These are phyloP conservation scores for Halichoerus grypus DNA, from an alignment of 2,113 vertebrate species.

Conservation along the genomic window DNA sequence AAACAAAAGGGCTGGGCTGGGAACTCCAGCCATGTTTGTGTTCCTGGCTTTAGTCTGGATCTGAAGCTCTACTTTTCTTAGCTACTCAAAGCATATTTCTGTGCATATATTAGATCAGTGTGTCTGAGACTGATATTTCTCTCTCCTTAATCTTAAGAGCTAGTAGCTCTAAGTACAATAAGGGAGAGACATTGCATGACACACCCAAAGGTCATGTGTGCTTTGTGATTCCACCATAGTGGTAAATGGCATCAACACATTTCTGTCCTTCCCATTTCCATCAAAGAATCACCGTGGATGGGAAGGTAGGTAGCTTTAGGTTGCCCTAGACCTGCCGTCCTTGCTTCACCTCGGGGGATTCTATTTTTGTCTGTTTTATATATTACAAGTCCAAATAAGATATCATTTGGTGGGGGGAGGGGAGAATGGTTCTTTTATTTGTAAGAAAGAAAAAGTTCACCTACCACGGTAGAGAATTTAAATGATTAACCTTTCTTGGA, in stretches of 20 bases:
- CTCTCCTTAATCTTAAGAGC: not conserved
- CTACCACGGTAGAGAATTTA: not conserved
- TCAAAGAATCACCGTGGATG: not conserved
- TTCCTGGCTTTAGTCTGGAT: not conserved
- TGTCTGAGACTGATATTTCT: not conserved
- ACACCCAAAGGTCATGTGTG: not conserved
- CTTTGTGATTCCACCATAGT: not conserved
- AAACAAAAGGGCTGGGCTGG: not conserved
- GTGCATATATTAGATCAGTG: too few relatives aligned
- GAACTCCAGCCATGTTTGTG: not conserved
- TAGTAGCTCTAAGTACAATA: not conserved
- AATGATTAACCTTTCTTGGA: not conserved
- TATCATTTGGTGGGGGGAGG: not conserved
- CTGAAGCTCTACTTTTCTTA: not conserved
- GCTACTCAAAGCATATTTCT: not conserved
- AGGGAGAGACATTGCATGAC: not conserved
- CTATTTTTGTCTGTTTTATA: not conserved
- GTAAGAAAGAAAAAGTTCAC: not conserved
- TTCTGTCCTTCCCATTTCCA: rapidly evolving
- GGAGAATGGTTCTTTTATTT: not conserved
- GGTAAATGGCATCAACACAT: not conserved
- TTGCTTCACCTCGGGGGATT: not conserved
- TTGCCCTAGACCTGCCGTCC: too few relatives aligned
- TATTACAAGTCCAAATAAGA: not conserved
- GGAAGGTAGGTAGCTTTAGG: not conserved